Percentiles rank a stretch among this genome's conserved stretches.
phyloP scores from a whole-genome alignment of 2,797 vertebrate species.

The Dipus sagitta region DNA sequence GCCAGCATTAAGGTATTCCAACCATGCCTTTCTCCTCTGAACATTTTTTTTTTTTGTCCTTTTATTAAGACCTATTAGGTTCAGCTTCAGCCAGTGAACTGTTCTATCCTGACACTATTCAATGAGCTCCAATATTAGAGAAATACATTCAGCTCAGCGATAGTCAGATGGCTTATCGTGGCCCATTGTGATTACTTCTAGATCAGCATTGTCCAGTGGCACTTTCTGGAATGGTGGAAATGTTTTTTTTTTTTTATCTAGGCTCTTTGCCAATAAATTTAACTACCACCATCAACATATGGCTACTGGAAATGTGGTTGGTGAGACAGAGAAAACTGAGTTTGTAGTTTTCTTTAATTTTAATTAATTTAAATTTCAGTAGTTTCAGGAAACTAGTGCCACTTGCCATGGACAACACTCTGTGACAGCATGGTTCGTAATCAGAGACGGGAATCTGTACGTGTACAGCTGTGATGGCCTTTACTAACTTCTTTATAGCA shows the following conservation, averaged over 20 bases:
- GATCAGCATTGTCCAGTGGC: background rate
- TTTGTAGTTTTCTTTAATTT: background rate
- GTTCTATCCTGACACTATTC: background rate
- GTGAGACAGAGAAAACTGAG: background rate
- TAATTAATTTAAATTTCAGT: conserved; percentile 5
- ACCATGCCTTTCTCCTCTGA: background rate
- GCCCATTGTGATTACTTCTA: background rate
- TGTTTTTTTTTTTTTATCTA: background rate
- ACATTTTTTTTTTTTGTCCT: background rate
- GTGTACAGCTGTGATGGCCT: background rate
- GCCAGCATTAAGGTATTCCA: background rate
- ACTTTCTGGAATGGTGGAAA: background rate
- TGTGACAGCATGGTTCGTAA: background rate
- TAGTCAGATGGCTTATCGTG: no score
- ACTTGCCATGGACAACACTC: background rate
- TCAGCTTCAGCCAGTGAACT: background rate
- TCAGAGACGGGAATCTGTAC: background rate
- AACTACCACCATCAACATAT: no score
- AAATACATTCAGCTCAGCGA: background rate
- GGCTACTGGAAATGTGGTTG: background rate
- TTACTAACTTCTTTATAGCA: background rate
- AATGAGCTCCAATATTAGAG: background rate
- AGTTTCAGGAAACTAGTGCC: background rate
- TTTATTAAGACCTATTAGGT: conserved; percentile 15
- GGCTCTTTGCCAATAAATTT: background rate